Percentiles rank a stretch among this genome's conserved stretches.
phyloP scores from a whole-genome alignment of 2,113 vertebrate genomes.

The Sander lucioperca region DNA sequence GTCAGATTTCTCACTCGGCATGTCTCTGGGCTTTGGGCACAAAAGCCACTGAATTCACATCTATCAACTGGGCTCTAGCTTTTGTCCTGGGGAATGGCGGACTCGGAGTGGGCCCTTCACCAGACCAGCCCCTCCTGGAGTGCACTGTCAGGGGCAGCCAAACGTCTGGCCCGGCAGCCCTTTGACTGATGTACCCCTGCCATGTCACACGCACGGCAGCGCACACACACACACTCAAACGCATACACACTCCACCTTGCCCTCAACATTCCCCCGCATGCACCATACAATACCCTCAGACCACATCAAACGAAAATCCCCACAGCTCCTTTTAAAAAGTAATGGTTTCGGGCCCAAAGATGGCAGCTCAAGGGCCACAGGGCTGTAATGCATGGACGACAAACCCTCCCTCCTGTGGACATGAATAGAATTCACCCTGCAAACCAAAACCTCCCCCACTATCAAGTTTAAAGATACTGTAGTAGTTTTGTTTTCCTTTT shows the following conservation, averaged over 20 bases:
- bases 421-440: slow-evolving; percentile 58
- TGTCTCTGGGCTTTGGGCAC: slow-evolving; percentile 77
- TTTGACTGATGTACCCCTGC: slow-evolving; percentile 87
- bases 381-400: slow-evolving; percentile 62
- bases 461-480: slow-evolving; percentile 50
- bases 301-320: slow-evolving; percentile 85
- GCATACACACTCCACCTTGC: slow-evolving; percentile 77
- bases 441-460: slow-evolving; percentile 19
- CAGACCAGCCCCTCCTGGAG: slow-evolving; percentile 86
- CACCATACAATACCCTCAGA: slow-evolving; percentile 78
- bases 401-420: slow-evolving; percentile 66
- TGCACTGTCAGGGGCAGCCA: slow-evolving; percentile 85
- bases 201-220: slow-evolving; percentile 80
- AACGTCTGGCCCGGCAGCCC: slow-evolving; percentile 84
- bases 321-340: slow-evolving; percentile 80
- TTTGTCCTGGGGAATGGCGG: slow-evolving; percentile 83
- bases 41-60: slow-evolving; percentile 87
- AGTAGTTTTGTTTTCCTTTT: slow-evolving; percentile 11
- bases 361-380: slow-evolving; percentile 73
- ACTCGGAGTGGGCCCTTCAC: slow-evolving; percentile 82
- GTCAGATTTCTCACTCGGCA: slow-evolving; percentile 82
- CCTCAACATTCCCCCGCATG: slow-evolving; percentile 81
- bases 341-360: slow-evolving; percentile 78
- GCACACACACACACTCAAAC: slow-evolving; percentile 66
- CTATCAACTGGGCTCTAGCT: slow-evolving; percentile 84